Evolutionary conservation across 1,140 invertebrate species (phyloP), one percentile per base, ranked within the genome.

Genomic region (Mamestra configurata): DNA sequence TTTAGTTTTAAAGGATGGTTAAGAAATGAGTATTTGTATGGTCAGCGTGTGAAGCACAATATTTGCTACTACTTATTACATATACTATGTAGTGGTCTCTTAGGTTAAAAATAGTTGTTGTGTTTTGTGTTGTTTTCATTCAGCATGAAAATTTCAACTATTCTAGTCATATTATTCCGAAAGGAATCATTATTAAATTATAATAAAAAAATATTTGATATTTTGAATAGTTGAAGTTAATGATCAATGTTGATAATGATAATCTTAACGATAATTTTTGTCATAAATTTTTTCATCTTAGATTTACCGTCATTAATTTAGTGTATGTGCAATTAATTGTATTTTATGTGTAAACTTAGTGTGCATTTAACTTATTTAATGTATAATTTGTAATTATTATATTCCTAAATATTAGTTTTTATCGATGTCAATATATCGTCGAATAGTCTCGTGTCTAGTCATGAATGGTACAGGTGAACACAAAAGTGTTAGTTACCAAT

Each of bases 241-340:
- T 68, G 70, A 80, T 84, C 84, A 81, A 92, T 90, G 90, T 92
- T 90, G 87, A 86, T 76, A 77, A 82, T 79, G 77, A 89, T 86
- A 84, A 88, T 76, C 75, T 79, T 88, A 88, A 86, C 86, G 68
- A 88, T 89, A 88, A 86, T 90, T 89, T n/a, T 88, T 82, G 86
- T 81, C 77, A 85, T 84, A 27, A 77, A 85, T 82, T 86, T 76
- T 88, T 80, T 86, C 84, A 89, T 89, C 84, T 79, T 90, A 89
- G 89, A 84, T 84, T 87, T 80, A 87, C 76, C 83, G 59, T 77
- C 75, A 77, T 77, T 77, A 88, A 89, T 93, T 94, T 94, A 91
- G 91, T 93, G 86, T 90, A 91, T 84, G 90, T 93, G 90, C 88
- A 93, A 89, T 91, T 90, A 85, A 85, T 90, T 93, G 90, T 93